Percentiles rank a stretch among this genome's conserved stretches.
These are phyloP conservation scores for Agrotis segetum DNA, from an alignment of 2,888 invertebrate genomes.

Conservation along the genomic window DNA sequence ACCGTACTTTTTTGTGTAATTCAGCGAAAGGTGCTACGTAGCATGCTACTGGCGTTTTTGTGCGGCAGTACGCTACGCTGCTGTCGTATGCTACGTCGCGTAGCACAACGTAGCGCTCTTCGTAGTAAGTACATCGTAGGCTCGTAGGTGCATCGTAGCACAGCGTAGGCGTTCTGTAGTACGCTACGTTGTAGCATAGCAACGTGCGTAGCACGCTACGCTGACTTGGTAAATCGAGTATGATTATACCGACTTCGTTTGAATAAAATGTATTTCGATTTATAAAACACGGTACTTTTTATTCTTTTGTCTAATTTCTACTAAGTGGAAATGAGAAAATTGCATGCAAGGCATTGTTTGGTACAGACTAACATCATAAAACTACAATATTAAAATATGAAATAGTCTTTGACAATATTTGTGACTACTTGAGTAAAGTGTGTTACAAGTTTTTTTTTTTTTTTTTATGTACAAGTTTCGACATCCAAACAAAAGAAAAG, in stretches of 20 bases:
- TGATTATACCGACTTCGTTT: background rate
- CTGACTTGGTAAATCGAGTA: too few relatives aligned
- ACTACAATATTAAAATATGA: background rate
- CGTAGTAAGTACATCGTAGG: too few relatives aligned
- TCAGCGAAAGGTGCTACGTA: background rate
- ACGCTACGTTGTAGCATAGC: background rate
- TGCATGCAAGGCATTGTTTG: background rate
- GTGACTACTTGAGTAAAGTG: background rate
- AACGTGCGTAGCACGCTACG: background rate
- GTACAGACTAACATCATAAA: constrained; percentile 1
- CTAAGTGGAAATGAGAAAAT: background rate
- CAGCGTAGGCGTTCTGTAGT: background rate
- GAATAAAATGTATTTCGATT: too few relatives aligned
- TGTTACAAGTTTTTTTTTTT: constrained; percentile 3
- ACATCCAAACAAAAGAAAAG: background rate
- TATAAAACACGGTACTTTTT: background rate
- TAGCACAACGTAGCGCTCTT: background rate
- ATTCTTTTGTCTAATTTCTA: too few relatives aligned
- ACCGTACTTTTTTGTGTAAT: too few relatives aligned
- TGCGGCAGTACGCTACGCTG: constrained; percentile 5
- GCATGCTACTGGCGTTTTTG: background rate
- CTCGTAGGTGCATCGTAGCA: background rate
- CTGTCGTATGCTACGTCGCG: background rate
- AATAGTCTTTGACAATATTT: background rate
- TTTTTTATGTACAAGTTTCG: too few relatives aligned